Conservation (phyloP, 2,888 invertebrate genomes). For the Dolichopus griseipennis region DNA sequence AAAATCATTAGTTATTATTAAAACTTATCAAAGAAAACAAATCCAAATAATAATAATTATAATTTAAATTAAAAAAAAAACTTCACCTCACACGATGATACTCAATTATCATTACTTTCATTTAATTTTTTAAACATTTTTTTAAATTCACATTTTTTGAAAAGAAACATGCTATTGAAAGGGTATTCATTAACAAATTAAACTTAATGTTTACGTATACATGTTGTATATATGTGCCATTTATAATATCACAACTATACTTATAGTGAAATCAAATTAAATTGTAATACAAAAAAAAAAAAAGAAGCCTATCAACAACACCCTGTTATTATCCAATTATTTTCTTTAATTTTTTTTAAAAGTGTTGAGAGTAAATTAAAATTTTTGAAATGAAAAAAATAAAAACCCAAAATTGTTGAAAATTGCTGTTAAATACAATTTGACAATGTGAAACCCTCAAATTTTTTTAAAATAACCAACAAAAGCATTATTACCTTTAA, state of each 20-base stretch:
- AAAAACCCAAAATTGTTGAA: not conserved
- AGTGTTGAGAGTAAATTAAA: no score
- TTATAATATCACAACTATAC: not conserved
- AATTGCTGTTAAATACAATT: not conserved
- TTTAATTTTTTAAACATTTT: not conserved
- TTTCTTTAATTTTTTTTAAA: not conserved
- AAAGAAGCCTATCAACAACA: not conserved
- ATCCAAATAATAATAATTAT: no score
- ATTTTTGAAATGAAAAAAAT: not conserved
- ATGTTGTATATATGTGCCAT: no score
- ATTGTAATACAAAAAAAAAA: not conserved
- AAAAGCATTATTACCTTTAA: not conserved
- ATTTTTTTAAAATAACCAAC: not conserved
- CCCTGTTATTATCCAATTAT: conserved; percentile 3
- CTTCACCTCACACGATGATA: not conserved
- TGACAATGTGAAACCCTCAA: not conserved
- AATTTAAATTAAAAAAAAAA: not conserved
- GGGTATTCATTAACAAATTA: not conserved
- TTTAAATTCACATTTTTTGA: not conserved
- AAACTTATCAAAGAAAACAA: no score
- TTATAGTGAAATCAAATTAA: not conserved
- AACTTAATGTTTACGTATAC: not conserved
- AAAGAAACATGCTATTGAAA: not conserved
- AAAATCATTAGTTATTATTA: no score
- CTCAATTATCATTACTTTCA: not conserved